Percentiles rank a stretch among this genome's conserved stretches.
phyloP scores from a whole-genome alignment of 1,140 invertebrate species.

The Anastatus disparis region DNA sequence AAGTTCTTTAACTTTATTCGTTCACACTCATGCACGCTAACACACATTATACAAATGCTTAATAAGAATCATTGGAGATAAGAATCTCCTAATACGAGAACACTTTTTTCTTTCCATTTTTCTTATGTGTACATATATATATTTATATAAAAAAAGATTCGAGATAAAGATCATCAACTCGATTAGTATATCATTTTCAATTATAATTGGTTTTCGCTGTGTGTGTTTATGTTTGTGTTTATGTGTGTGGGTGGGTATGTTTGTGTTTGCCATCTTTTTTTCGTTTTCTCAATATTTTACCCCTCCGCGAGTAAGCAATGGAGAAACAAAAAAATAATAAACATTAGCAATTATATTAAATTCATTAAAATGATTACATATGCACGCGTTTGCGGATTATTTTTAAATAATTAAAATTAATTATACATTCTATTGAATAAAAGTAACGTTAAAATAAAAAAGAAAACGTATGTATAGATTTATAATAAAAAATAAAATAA shows the following conservation, averaged over 20 bases:
- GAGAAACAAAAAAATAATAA: slow-evolving; percentile 5
- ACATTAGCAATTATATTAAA: not conserved
- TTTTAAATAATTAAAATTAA: slow-evolving; percentile 22
- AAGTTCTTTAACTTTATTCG: too few relatives aligned
- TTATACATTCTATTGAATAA: slow-evolving; percentile 26
- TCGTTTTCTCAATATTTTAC: not conserved
- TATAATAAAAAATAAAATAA: slow-evolving; percentile 28
- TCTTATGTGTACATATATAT: not conserved
- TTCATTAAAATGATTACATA: slow-evolving; percentile 20
- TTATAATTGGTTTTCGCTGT: slow-evolving; percentile 31
- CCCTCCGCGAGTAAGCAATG: not conserved
- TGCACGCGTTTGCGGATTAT: not conserved
- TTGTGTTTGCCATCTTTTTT: not conserved
- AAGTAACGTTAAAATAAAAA: slow-evolving; percentile 30
- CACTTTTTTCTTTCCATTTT: slow-evolving; percentile 23
- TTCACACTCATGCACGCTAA: not conserved
- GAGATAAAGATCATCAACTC: slow-evolving; percentile 18
- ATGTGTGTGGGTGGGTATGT: not conserved
- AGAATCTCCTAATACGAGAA: slow-evolving; percentile 32
- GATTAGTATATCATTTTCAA: slow-evolving; percentile 2
- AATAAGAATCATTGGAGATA: slow-evolving; percentile 27
- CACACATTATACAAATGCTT: slow-evolving; percentile 38
- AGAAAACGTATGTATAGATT: slow-evolving; percentile 34
- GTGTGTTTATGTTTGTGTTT: too few relatives aligned
- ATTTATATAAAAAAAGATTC: slow-evolving; percentile 2